These are phyloP conservation scores for Sycophila sp. DNA, from an alignment of 1,140 invertebrate genomes.

Conservation along the genomic window DNA sequence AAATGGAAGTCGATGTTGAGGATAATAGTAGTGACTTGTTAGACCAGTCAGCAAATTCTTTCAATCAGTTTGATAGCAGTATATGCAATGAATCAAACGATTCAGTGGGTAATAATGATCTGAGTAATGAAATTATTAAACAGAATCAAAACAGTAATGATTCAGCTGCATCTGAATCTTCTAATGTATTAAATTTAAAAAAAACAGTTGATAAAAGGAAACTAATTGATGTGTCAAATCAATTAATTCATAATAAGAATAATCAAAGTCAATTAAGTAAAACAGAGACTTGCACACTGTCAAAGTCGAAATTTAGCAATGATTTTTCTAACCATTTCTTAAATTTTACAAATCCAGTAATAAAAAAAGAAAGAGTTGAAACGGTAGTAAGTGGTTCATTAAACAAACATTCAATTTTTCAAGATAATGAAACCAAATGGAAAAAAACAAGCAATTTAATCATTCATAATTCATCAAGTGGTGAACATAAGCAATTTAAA, in stretches of 20 bases:
- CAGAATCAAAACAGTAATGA: no score
- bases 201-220: no score
- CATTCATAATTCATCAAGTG: no score
- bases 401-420: not conserved
- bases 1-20: not conserved
- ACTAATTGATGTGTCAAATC: no score
- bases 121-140: no score
- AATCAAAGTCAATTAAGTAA: no score
- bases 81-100: no score
- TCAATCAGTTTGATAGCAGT: no score
- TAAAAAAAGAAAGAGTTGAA: constrained; percentile 22
- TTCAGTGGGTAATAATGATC: no score
- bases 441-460: no score
- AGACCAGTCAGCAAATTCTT: not conserved
- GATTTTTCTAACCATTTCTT: not conserved
- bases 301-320: not conserved
- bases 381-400: constrained; percentile 12
- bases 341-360: not conserved
- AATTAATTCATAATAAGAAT: no score
- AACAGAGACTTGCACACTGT: not conserved
- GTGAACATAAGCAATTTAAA: not conserved
- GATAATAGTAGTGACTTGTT: constrained; percentile 5
- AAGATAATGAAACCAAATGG: not conserved
- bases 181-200: no score
- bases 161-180: constrained; percentile 3